Evolutionary conservation across 2,797 vertebrate species (phyloP).

Genomic region (Rhyacichthys aspro): DNA sequence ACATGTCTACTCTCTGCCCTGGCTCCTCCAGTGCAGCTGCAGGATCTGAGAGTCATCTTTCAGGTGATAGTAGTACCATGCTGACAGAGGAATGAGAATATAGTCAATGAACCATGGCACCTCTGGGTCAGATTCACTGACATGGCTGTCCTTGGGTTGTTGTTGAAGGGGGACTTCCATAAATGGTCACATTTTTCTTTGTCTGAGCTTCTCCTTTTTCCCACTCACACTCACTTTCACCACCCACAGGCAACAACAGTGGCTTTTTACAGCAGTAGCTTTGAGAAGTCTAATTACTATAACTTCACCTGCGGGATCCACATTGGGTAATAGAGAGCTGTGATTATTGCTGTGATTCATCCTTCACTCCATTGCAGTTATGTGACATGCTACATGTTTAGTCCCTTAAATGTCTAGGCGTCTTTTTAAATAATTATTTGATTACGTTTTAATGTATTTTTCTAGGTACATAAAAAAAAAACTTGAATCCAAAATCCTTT

Average conservation of each 20-base stretch:
- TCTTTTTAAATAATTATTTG: too few species aligned
- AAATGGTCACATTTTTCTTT: conserved; percentile 54
- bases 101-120: conserved; percentile 42
- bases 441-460: too few species aligned
- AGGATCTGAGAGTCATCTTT: conserved; percentile 32
- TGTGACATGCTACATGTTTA: conserved; percentile 31
- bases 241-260: conserved; percentile 30
- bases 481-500: too few species aligned
- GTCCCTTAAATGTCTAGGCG: conserved; percentile 9
- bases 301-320: conserved; percentile 74
- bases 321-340: conserved; percentile 50
- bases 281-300: conserved; percentile 72
- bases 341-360: conserved; percentile 68
- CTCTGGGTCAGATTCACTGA: conserved; percentile 44
- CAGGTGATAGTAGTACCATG: conserved; percentile 19
- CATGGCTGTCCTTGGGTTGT: conserved; percentile 55
- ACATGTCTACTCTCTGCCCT: not conserved
- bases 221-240: conserved; percentile 24
- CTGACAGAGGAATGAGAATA: conserved; percentile 50
- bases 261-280: conserved; percentile 53
- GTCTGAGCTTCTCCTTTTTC: conserved; percentile 25
- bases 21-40: conserved; percentile 14
- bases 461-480: too few species aligned
- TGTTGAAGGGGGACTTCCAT: conserved; percentile 36
- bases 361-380: conserved; percentile 38